These are phyloP conservation scores for Macropodus opercularis DNA, from an alignment of 2,797 vertebrate genomes.

Conservation along the genomic window DNA sequence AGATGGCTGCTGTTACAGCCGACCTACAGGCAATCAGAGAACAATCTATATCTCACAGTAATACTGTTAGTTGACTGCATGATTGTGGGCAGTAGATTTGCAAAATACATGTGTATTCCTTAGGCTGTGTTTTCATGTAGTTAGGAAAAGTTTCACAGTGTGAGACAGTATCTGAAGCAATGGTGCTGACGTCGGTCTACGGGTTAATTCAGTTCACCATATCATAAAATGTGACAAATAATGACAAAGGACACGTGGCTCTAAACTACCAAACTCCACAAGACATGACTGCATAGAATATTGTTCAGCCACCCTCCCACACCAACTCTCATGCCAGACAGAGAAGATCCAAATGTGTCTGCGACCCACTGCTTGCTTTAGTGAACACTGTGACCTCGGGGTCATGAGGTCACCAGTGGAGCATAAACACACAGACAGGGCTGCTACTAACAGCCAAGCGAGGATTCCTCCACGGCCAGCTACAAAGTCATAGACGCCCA, in stretches of 20 bases:
- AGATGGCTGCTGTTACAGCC: too few species aligned
- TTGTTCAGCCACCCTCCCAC: slow-evolving; percentile 26
- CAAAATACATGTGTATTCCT: too few species aligned
- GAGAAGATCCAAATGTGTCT: slow-evolving; percentile 68
- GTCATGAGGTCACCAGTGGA: slow-evolving; percentile 70
- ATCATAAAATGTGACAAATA: background rate
- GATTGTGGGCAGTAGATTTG: too few species aligned
- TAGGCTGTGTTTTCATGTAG: too few species aligned
- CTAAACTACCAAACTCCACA: slow-evolving; percentile 19
- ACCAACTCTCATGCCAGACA: slow-evolving; percentile 48
- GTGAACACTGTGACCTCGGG: slow-evolving; percentile 66
- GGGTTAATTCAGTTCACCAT: too few species aligned
- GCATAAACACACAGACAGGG: slow-evolving; percentile 73
- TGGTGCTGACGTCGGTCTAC: too few species aligned
- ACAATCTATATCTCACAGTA: too few species aligned
- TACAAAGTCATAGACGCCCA: slow-evolving; percentile 61
- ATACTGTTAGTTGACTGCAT: too few species aligned
- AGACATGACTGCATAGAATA: slow-evolving; percentile 20
- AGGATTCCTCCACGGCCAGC: slow-evolving; percentile 65
- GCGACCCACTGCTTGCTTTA: slow-evolving; percentile 59
- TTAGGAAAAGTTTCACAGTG: too few species aligned
- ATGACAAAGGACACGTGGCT: slow-evolving; percentile 24
- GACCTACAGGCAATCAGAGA: too few species aligned
- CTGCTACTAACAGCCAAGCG: slow-evolving; percentile 64
- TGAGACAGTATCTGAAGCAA: too few species aligned